A percentile compares a stretch with the other conserved stretches of the same genome.
phyloP scores from a whole-genome alignment of 2,797 vertebrate genomes.

The Leptoclinus maculatus region DNA sequence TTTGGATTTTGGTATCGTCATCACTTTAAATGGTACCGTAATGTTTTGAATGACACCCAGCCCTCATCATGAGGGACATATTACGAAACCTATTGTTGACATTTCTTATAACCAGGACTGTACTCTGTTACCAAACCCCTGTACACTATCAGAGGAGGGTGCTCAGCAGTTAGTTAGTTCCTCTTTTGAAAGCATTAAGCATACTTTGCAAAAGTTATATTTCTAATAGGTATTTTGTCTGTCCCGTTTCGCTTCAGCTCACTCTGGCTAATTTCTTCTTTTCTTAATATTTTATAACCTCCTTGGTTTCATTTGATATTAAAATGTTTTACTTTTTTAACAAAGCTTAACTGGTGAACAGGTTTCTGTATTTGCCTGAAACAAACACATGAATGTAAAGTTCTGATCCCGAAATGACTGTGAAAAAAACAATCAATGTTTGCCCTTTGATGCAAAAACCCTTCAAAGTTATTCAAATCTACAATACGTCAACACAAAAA shows the following conservation, averaged over 20 bases:
- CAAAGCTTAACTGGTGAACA: not conserved
- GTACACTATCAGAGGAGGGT: not conserved
- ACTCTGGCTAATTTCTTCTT: not conserved
- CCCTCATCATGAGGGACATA: not conserved
- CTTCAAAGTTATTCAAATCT: constrained; percentile 11
- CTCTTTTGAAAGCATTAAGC: not conserved
- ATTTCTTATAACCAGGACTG: not conserved
- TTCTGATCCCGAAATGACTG: constrained; percentile 22
- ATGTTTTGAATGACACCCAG: not conserved
- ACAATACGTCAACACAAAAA: constrained; percentile 15
- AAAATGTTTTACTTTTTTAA: constrained; percentile 3
- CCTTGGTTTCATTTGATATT: constrained; percentile 19
- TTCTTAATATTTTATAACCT: constrained; percentile 17
- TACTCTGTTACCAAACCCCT: not conserved
- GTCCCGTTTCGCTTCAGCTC: constrained; percentile 14
- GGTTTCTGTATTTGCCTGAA: constrained; percentile 18
- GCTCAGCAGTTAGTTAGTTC: constrained; percentile 13
- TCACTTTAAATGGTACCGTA: not conserved
- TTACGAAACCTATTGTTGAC: not conserved
- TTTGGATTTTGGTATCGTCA: not conserved
- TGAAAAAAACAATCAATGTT: constrained; percentile 32
- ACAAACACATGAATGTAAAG: constrained; percentile 21
- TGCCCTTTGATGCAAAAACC: constrained; percentile 15
- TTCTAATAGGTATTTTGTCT: not conserved
- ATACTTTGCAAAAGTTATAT: constrained; percentile 2